phyloP scores from a whole-genome alignment of 2,797 vertebrate species.

The Dermochelys coriacea region DNA sequence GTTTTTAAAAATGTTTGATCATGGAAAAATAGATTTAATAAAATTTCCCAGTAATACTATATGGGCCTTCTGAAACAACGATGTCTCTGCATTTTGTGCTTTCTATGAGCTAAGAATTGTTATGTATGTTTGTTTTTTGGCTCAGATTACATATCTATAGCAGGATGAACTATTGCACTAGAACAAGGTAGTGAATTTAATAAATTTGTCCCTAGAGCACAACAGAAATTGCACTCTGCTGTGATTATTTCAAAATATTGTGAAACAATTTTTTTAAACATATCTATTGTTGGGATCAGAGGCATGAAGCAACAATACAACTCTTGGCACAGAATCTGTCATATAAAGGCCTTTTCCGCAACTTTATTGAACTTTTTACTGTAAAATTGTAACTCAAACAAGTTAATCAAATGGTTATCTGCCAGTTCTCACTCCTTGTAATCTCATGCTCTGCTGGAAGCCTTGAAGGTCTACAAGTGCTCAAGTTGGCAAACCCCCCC shows the following conservation, averaged over 20 bases:
- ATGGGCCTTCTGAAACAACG: constrained; percentile 5
- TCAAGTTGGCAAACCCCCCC: neutral
- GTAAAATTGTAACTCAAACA: neutral
- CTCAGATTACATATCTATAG: neutral
- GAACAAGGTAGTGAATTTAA: constrained; percentile 30
- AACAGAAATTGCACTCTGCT: neutral
- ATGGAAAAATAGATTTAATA: constrained; percentile 26
- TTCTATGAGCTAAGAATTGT: neutral
- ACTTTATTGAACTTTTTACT: neutral
- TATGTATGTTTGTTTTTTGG: neutral
- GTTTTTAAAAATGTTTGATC: neutral
- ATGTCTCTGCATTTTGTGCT: neutral
- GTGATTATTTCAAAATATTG: neutral
- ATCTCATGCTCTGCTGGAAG: neutral
- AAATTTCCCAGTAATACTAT: constrained; percentile 15
- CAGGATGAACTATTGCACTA: neutral
- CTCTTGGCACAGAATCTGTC: neutral
- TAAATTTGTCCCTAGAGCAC: constrained; percentile 15
- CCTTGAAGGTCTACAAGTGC: neutral
- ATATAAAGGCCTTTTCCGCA: neutral
- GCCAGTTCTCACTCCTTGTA: neutral
- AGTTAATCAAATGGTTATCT: neutral
- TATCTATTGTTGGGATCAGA: neutral
- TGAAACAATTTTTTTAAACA: neutral
- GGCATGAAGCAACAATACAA: neutral